Percentiles rank a stretch among this genome's conserved stretches.
Conservation (phyloP, 1,140 invertebrate genomes). For the Eriocheir sinensis region DNA sequence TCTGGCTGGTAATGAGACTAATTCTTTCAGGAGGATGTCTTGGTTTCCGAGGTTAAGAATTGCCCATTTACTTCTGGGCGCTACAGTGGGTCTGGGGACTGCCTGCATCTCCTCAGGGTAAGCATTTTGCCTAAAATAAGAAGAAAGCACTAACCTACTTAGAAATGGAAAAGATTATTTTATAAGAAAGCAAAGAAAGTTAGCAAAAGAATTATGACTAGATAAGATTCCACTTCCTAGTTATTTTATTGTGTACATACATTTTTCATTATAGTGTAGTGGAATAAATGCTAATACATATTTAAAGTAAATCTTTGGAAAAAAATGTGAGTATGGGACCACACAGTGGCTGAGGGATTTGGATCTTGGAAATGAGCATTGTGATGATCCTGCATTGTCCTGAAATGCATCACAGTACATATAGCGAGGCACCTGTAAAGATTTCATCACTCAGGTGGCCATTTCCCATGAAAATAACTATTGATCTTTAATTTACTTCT, state of each 20-base stretch:
- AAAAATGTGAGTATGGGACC: neutral
- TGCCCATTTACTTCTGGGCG: neutral
- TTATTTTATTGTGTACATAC: too few relatives aligned
- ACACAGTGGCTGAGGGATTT: neutral
- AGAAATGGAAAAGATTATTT: too few relatives aligned
- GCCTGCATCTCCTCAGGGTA: neutral
- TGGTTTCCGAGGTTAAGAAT: neutral
- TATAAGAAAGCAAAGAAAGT: neutral
- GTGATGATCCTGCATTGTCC: neutral
- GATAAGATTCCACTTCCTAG: neutral
- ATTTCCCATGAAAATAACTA: neutral
- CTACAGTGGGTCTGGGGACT: neutral
- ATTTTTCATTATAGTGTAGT: too few relatives aligned
- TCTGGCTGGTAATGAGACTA: too few relatives aligned
- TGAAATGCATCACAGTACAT: neutral
- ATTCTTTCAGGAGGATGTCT: neutral
- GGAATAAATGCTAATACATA: too few relatives aligned
- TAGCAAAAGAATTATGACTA: neutral
- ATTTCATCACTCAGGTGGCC: neutral
- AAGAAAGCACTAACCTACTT: too few relatives aligned
- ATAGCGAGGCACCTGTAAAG: neutral
- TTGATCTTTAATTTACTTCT: neutral
- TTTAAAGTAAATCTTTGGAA: neutral
- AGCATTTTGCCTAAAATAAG: neutral
- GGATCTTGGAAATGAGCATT: neutral